Base-by-base conservation (phyloP, 1,140 invertebrate genomes). In the Hylaeus anthracinus region DNA sequence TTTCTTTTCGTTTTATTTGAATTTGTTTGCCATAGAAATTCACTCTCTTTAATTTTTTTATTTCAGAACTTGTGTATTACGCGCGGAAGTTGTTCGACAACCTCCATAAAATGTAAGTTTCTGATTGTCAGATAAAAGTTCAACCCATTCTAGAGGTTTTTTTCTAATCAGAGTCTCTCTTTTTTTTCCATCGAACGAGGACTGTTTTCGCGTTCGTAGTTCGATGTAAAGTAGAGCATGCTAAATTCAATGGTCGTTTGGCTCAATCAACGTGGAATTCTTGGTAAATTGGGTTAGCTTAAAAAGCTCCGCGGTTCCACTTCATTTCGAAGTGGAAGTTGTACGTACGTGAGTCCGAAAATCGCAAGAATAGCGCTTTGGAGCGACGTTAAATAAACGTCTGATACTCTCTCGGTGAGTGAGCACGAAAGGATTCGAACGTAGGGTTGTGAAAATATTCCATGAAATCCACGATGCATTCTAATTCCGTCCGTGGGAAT, bases 241-340 rank as follows among this genome's bases (percentile, higher is more conserved):
- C 37, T 71, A 78, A 78, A 71, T 78, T 78, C 67, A 41, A 78
- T 71, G 56, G 51, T 78, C 45, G 56, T 71, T 71, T 48, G 65
- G 53, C 55, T 58, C 65, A 60, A 77, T 77, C 61, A 77, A 77
- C 65, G 55, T 15, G 74, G 43, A 60, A 77, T 69, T 77, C 65
- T 77, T 61, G 45, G 45, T 5, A 51, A 71, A 71, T 15, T 78
- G 45, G 75, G 67, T 78, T 78, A 78, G 56, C 70, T 77, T 70
- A 51, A 64, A 71, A 61, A 61, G 2, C n/a, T 51, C 8, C 1
- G 3, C 55, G n/a, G 43, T 41, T 48, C 43, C 15, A 53, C 56
- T 61, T 69, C 15, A 43, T 26, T 71, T 51, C 56, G 63, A 56
- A 71, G 66, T 53, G 56, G 66, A 43, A 39, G 37, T 41, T 41